Evolutionary conservation across 2,888 invertebrate genomes (phyloP).

Genomic region (Dione juno): DNA sequence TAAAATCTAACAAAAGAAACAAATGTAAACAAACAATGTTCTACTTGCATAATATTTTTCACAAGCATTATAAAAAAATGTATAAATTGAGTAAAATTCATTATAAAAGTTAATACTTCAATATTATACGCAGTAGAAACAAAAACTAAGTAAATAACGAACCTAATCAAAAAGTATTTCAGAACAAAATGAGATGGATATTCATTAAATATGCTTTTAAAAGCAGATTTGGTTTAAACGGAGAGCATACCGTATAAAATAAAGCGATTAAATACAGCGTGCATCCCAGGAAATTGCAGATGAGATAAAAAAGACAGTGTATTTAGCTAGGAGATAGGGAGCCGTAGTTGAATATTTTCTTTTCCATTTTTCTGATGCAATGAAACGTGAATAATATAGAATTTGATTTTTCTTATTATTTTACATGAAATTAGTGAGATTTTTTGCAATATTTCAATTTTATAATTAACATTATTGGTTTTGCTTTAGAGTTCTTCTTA

Average conservation of each 20-base stretch:
- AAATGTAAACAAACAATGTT: too few species aligned
- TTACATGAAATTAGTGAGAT: neutral
- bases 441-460: neutral
- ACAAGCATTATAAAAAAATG: too few species aligned
- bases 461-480: neutral
- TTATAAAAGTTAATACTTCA: neutral
- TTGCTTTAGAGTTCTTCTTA: neutral
- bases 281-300: slow-evolving; percentile 26
- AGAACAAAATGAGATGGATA: slow-evolving; percentile 5
- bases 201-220: slow-evolving; percentile 21
- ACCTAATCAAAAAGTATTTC: slow-evolving; percentile 3
- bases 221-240: slow-evolving; percentile 20
- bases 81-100: too few species aligned
- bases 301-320: slow-evolving; percentile 28
- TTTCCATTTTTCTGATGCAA: slow-evolving; percentile 26
- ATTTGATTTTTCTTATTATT: slow-evolving; percentile 17
- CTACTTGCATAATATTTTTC: too few species aligned
- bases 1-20: too few species aligned
- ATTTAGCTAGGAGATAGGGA: slow-evolving; percentile 28
- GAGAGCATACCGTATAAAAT: slow-evolving; percentile 26
- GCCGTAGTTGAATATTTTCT: slow-evolving; percentile 16
- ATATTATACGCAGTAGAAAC: neutral
- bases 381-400: slow-evolving; percentile 23
- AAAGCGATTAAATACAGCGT: slow-evolving; percentile 30
- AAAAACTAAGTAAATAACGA: neutral